A percentile compares a stretch with the other conserved stretches of the same genome.
Evolutionary conservation across 2,888 invertebrate species (phyloP).

Genomic region (Yponomeuta evonymella): DNA sequence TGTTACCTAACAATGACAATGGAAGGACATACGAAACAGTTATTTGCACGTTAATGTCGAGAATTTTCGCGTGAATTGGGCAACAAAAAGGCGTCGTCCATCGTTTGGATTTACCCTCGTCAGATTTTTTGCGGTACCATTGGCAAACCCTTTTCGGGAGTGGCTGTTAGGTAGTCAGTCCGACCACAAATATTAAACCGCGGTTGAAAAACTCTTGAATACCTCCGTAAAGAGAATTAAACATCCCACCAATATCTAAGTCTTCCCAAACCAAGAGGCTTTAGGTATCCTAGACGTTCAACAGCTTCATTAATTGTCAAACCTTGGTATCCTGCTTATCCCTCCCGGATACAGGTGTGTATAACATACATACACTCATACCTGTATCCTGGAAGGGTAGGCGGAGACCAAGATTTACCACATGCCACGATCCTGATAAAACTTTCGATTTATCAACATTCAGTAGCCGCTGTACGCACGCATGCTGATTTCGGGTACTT

Average conservation of each 20-base stretch:
- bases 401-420: no score
- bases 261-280: neutral
- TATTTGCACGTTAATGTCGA: neutral
- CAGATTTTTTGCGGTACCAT: constrained; percentile 1
- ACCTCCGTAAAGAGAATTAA: no score
- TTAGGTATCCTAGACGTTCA: neutral
- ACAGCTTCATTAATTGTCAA: no score
- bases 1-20: neutral
- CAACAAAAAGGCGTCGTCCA: constrained; percentile 17
- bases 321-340: no score
- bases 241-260: no score
- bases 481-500: no score
- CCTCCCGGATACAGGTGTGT: no score
- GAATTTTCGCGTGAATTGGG: neutral
- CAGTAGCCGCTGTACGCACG: no score
- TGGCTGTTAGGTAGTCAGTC: neutral
- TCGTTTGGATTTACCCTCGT: neutral
- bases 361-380: no score
- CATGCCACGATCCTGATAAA: no score
- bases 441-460: no score
- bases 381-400: no score
- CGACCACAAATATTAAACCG: neutral
- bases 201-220: neutral
- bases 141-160: neutral
- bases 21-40: neutral